Conservation (phyloP, 1,140 invertebrate genomes). For the Atopsyche davidsoni region DNA sequence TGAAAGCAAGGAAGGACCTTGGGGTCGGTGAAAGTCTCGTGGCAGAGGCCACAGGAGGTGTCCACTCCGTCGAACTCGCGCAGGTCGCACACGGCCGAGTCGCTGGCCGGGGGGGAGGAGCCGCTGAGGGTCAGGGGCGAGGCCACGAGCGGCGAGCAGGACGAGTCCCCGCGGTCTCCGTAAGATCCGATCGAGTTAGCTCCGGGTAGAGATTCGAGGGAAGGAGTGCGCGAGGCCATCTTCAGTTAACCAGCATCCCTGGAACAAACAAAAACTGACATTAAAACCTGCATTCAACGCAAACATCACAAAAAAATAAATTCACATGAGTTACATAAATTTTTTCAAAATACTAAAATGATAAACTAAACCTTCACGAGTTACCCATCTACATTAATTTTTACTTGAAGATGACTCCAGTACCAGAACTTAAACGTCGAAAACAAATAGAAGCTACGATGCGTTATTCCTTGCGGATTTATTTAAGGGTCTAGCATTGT, state of each 20-base stretch:
- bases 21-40: conserved; percentile 66
- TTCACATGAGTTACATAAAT: not conserved
- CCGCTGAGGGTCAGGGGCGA: conserved; percentile 75
- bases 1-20: conserved; percentile 78
- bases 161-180: conserved; percentile 59
- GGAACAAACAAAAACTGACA: conserved; percentile 36
- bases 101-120: conserved; percentile 72
- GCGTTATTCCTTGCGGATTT: not conserved
- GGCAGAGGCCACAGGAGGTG: conserved; percentile 73
- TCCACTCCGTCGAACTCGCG: conserved; percentile 50
- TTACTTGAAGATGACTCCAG: not conserved
- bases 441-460: not conserved
- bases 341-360: not conserved
- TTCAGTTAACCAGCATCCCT: conserved; percentile 53
- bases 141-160: conserved; percentile 52
- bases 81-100: conserved; percentile 69
- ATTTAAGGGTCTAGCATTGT: not conserved
- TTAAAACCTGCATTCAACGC: not conserved
- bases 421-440: not conserved
- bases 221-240: conserved; percentile 67
- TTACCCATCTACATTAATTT: not conserved
- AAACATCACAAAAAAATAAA: conserved; percentile 2
- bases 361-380: not conserved
- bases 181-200: conserved; percentile 82
- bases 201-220: conserved; percentile 81